Evolutionary conservation across 2,797 vertebrate species (phyloP).

Genomic region (Myotis pilosus): DNA sequence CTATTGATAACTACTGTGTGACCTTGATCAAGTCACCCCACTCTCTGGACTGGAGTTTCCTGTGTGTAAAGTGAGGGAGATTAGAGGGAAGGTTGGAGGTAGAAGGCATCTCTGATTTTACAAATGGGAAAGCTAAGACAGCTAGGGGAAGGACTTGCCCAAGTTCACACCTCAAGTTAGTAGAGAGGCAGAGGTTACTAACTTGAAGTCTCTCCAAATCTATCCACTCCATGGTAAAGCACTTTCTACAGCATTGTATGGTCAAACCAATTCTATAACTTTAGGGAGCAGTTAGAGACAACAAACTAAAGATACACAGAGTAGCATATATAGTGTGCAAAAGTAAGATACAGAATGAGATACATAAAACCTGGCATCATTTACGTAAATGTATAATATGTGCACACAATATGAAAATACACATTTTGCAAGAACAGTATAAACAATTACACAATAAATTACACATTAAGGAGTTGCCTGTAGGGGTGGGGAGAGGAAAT

Average conservation of each 20-base stretch:
- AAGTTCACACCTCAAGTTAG: slow-evolving; percentile 23
- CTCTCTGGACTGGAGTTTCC: not conserved
- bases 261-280: not conserved
- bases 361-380: not conserved
- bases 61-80: not conserved
- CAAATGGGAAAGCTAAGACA: slow-evolving; percentile 12
- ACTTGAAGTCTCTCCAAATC: not conserved
- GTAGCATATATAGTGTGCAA: not conserved
- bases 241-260: not conserved
- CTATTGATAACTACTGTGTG: slow-evolving; percentile 11
- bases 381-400: slow-evolving; percentile 25
- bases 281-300: not conserved
- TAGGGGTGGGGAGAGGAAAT: not conserved
- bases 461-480: not conserved
- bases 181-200: not conserved
- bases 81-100: not conserved
- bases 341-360: slow-evolving; percentile 1
- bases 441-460: not conserved
- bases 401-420: not conserved
- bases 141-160: not conserved
- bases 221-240: not conserved
- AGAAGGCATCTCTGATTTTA: slow-evolving; percentile 18
- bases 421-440: not conserved
- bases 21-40: slow-evolving; percentile 8
- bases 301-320: not conserved